These are phyloP conservation scores for Squalus acanthias DNA, from an alignment of 2,797 vertebrate genomes.

Conservation along the genomic window DNA sequence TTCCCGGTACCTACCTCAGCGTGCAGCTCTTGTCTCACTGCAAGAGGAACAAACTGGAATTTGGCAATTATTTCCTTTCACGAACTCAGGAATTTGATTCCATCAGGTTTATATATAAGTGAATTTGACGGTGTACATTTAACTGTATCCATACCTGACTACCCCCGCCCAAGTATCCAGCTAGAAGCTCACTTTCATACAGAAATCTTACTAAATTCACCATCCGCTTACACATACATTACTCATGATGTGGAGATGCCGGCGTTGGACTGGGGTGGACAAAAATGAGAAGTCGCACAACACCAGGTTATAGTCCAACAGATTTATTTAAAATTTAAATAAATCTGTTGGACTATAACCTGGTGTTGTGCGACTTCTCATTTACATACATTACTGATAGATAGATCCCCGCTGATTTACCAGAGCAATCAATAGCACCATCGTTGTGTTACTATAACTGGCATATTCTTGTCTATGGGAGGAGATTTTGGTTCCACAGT, in stretches of 20 bases:
- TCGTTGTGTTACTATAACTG: not conserved
- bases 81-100: not conserved
- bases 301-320: too few relatives aligned
- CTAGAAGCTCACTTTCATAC: not conserved
- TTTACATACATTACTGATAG: not conserved
- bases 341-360: too few relatives aligned
- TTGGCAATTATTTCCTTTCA: not conserved
- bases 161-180: not conserved
- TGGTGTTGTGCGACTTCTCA: too few relatives aligned
- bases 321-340: too few relatives aligned
- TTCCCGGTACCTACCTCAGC: not conserved
- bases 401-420: not conserved
- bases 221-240: not conserved
- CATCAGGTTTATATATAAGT: not conserved
- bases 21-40: too few relatives aligned
- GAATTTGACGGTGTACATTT: not conserved
- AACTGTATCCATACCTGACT: not conserved
- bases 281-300: too few relatives aligned
- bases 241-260: too few relatives aligned
- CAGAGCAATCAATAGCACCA: not conserved
- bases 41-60: not conserved
- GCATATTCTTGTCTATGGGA: not conserved
- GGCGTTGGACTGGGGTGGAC: too few relatives aligned
- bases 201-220: not conserved
- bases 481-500: not conserved